These are phyloP conservation scores for Drosophila pallidifrons DNA, from an alignment of 1,140 invertebrate genomes.

Conservation along the genomic window DNA sequence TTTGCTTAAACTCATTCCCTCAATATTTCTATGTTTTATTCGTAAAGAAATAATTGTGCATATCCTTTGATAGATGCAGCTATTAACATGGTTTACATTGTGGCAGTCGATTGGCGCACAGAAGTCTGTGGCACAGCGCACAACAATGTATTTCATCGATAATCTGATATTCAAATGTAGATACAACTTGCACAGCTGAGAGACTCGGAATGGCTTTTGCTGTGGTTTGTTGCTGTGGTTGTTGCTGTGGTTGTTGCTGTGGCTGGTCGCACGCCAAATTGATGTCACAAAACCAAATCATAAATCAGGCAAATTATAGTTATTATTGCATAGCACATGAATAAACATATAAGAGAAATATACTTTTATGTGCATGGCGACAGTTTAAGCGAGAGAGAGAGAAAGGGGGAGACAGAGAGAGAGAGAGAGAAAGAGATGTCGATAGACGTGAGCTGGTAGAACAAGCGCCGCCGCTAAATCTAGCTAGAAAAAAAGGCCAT, in stretches of 20 bases:
- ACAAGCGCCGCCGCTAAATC: constrained; percentile 65
- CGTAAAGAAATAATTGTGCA: background rate
- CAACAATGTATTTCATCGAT: background rate
- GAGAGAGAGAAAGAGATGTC: constrained; percentile 54
- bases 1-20: background rate
- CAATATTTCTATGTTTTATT: background rate
- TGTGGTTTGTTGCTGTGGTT: background rate
- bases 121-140: background rate
- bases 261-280: constrained; percentile 66
- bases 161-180: constrained; percentile 17
- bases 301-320: constrained; percentile 81
- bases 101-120: background rate
- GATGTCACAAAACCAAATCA: constrained; percentile 78
- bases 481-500: constrained; percentile 69
- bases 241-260: constrained; percentile 5
- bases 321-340: constrained; percentile 68
- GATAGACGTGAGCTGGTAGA: constrained; percentile 58
- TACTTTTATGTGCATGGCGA: constrained; percentile 35
- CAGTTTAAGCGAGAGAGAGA: background rate
- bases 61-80: background rate
- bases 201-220: background rate
- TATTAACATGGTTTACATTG: background rate
- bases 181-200: background rate
- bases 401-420: background rate
- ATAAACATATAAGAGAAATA: constrained; percentile 45